phyloP scores from a whole-genome alignment of 1,140 invertebrate species.

The Drosophila lacteicornis region DNA sequence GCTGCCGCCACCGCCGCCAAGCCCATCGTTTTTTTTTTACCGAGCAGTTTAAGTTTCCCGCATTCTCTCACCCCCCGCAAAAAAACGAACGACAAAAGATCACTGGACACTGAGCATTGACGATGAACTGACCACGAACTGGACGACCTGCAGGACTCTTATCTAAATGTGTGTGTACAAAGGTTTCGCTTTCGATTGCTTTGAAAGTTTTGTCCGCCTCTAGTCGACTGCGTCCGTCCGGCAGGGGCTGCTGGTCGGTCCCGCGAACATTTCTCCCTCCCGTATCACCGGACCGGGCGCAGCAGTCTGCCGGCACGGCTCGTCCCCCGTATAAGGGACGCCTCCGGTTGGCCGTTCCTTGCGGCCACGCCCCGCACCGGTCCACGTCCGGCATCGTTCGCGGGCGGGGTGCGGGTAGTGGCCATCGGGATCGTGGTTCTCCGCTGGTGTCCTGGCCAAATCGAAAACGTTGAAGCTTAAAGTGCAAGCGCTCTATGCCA shows the following conservation, averaged over 20 bases:
- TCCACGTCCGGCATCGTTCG: slow-evolving; percentile 1
- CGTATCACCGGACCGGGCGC: slow-evolving; percentile 43
- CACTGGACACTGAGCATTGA: slow-evolving; percentile 50
- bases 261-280: slow-evolving; percentile 22
- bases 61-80: slow-evolving; percentile 38
- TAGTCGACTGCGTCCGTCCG: slow-evolving; percentile 29
- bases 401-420: slow-evolving; percentile 60
- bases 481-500: slow-evolving; percentile 55
- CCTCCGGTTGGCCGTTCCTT: slow-evolving; percentile 34
- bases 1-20: slow-evolving; percentile 8
- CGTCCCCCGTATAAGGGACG: slow-evolving; percentile 13
- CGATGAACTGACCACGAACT: slow-evolving; percentile 40
- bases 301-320: slow-evolving; percentile 43
- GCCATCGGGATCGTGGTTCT: slow-evolving; percentile 52
- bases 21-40: slow-evolving; percentile 39
- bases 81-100: slow-evolving; percentile 50
- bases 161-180: slow-evolving; percentile 60
- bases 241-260: slow-evolving; percentile 72
- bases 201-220: slow-evolving; percentile 62
- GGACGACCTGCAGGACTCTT: slow-evolving; percentile 56
- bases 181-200: slow-evolving; percentile 60
- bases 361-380: slow-evolving; percentile 53
- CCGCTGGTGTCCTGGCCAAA: slow-evolving; percentile 53
- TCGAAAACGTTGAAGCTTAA: slow-evolving; percentile 65
- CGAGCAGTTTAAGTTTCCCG: slow-evolving; percentile 73